Evolutionary conservation across 2,113 vertebrate genomes (phyloP).

Genomic region (Condylura cristata): DNA sequence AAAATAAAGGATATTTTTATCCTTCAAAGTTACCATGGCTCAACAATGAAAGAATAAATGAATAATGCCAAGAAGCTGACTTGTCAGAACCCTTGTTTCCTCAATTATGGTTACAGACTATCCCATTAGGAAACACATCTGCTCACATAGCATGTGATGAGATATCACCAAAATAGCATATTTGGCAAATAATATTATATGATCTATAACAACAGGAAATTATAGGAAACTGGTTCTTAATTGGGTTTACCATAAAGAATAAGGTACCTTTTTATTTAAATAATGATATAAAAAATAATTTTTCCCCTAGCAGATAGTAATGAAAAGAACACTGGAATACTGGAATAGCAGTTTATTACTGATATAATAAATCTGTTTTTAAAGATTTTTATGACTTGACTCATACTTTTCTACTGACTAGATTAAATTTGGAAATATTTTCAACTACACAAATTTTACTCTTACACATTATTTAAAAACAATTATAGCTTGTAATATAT

Average conservation of each 20-base stretch:
- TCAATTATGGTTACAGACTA: not conserved
- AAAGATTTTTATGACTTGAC: not conserved
- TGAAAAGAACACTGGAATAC: not conserved
- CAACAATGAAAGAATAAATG: slow-evolving; percentile 36
- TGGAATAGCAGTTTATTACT: not conserved
- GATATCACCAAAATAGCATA: slow-evolving; percentile 29
- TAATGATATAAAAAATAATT: not conserved
- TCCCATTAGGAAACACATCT: slow-evolving; percentile 17
- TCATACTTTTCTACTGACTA: not conserved
- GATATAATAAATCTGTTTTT: not conserved
- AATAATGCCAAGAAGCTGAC: not conserved
- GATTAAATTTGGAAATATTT: slow-evolving; percentile 5
- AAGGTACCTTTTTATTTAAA: not conserved
- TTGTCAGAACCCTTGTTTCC: slow-evolving; percentile 38
- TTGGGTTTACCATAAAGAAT: not conserved
- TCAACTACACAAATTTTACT: not conserved
- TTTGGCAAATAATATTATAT: slow-evolving; percentile 5
- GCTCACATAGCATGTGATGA: not conserved
- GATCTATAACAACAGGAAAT: not conserved
- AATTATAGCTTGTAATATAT: not conserved
- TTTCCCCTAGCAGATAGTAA: not conserved
- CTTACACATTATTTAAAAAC: not conserved
- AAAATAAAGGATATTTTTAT: slow-evolving; percentile 19
- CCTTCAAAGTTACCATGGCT: not conserved
- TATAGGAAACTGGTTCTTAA: slow-evolving; percentile 42